Evolutionary conservation across 2,113 vertebrate species (phyloP).

Genomic region (Chaenogobius annularis): DNA sequence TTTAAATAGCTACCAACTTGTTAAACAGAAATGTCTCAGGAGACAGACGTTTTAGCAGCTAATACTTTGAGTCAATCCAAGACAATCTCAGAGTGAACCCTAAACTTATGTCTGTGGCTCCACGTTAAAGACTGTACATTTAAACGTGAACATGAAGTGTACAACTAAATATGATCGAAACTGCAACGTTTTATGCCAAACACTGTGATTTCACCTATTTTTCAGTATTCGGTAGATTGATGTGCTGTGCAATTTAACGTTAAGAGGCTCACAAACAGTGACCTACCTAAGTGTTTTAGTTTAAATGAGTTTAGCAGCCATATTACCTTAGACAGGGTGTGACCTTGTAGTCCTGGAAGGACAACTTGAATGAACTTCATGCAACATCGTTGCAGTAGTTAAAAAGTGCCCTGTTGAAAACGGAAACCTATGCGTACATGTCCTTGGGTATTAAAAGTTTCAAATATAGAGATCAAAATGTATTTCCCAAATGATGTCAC

Average conservation of each 20-base stretch:
- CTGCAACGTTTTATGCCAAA: conserved; percentile 37
- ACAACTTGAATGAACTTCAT: conserved; percentile 21
- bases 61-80: neutral
- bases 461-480: neutral
- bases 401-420: conserved; percentile 8
- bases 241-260: conserved; percentile 19
- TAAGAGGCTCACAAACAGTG: neutral
- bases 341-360: conserved; percentile 23
- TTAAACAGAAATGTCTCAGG: neutral
- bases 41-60: neutral
- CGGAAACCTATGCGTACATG: neutral
- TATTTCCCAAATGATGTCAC: conserved; percentile 23
- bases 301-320: conserved; percentile 1
- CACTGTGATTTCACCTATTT: conserved; percentile 41
- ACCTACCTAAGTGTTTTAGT: neutral
- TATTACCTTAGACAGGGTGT: conserved; percentile 17
- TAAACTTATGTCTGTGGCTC: conserved; percentile 21
- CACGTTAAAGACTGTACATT: conserved; percentile 17
- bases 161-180: conserved; percentile 23
- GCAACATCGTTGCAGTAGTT: conserved; percentile 4
- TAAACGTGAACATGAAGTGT: neutral
- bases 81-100: conserved; percentile 27
- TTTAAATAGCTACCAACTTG: conserved; percentile 11
- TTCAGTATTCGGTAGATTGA: conserved; percentile 3
- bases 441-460: conserved; percentile 11